phyloP scores from a whole-genome alignment of 2,888 invertebrate genomes.

The Sesamia inferens region DNA sequence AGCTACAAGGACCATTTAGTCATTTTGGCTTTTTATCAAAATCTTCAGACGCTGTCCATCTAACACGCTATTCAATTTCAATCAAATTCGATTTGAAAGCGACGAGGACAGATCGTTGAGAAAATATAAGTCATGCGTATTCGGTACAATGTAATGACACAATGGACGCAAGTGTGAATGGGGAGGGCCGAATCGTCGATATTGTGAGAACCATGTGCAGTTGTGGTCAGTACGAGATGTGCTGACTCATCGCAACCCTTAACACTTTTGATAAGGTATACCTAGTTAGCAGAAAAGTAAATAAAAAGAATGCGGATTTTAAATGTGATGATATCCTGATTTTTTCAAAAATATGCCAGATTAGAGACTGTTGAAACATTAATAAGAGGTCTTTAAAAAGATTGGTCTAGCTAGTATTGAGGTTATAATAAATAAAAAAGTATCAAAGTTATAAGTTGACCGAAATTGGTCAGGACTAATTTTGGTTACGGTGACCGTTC shows the following conservation, averaged over 20 bases:
- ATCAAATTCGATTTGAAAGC: constrained; percentile 46
- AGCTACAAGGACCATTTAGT: constrained; percentile 3
- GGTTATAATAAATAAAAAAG: too few species aligned
- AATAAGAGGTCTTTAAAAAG: neutral
- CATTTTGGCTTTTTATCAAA: constrained; percentile 1
- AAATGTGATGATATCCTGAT: neutral
- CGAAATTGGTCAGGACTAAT: too few species aligned
- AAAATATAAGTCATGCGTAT: constrained; percentile 56
- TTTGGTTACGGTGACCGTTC: too few species aligned
- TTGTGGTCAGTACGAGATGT: constrained; percentile 59
- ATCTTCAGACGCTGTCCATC: constrained; percentile 18
- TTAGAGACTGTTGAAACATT: neutral
- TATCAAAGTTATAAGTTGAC: too few species aligned
- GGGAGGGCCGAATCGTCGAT: constrained; percentile 58
- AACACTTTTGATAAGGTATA: constrained; percentile 44
- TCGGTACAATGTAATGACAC: constrained; percentile 38
- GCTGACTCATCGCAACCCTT: constrained; percentile 71
- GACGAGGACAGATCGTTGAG: constrained; percentile 31
- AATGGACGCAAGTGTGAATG: constrained; percentile 68
- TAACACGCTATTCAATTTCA: constrained; percentile 30
- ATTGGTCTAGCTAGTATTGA: too few species aligned
- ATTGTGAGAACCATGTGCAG: constrained; percentile 53
- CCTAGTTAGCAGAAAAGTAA: constrained; percentile 60
- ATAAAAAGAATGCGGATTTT: constrained; percentile 1
- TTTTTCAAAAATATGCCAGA: neutral